Percentiles rank a stretch among this genome's conserved stretches.
Conservation (phyloP, 2,888 invertebrate genomes). For the Aporophyla lueneburgensis region DNA sequence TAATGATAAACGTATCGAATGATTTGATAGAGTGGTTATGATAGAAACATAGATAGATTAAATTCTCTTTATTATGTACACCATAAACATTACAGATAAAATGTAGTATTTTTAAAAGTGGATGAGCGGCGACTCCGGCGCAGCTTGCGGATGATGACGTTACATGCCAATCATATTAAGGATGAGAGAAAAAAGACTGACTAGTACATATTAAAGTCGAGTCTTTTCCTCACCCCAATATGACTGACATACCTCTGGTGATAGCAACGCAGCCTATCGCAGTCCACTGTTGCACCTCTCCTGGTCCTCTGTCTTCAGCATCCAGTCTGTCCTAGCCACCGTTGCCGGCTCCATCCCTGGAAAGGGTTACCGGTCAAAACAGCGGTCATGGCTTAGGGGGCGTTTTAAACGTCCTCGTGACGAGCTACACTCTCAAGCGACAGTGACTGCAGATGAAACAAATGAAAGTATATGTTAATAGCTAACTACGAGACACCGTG, state of each 20-base stretch:
- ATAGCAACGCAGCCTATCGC: too few relatives aligned
- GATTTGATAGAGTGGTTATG: slow-evolving; percentile 25
- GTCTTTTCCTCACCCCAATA: not conserved
- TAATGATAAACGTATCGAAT: slow-evolving; percentile 40
- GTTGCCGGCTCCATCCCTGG: not conserved
- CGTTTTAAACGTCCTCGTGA: too few relatives aligned
- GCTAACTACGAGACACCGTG: too few relatives aligned
- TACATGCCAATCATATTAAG: not conserved
- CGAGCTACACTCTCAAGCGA: too few relatives aligned
- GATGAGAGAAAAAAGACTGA: slow-evolving; percentile 15
- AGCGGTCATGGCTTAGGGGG: not conserved
- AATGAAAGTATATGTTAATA: too few relatives aligned
- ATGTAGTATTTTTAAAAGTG: too few relatives aligned
- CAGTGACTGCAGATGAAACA: too few relatives aligned
- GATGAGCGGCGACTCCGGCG: not conserved
- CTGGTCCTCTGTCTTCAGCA: not conserved
- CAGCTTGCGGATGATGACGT: not conserved
- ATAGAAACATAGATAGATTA: not conserved
- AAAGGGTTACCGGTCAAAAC: not conserved
- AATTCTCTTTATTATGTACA: too few relatives aligned
- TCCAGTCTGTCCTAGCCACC: not conserved
- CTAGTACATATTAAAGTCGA: slow-evolving; percentile 10
- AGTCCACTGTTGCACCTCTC: too few relatives aligned
- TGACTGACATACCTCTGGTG: not conserved
- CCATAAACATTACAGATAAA: too few relatives aligned